Conservation (phyloP, 2,113 vertebrate genomes). For the Cephalopterus ornatus region DNA sequence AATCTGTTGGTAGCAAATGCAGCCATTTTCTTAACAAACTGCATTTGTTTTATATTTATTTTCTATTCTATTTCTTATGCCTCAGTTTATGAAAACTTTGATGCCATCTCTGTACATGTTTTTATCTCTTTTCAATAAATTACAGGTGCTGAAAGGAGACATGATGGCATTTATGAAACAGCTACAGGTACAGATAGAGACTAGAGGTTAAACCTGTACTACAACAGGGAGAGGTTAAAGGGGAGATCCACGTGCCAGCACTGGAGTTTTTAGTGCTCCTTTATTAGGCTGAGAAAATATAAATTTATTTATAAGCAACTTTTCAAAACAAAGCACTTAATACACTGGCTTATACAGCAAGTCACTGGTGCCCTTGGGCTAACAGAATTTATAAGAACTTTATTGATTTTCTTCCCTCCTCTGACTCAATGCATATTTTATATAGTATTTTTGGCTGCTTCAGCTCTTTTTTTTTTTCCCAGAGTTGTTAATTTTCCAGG, state of each 20-base stretch:
- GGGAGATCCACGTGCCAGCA: neutral
- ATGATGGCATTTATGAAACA: neutral
- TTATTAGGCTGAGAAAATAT: neutral
- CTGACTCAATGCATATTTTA: slow-evolving; percentile 35
- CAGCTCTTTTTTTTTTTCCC: neutral
- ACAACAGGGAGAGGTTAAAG: neutral
- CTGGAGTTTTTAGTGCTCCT: neutral
- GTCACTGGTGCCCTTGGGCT: slow-evolving; percentile 18
- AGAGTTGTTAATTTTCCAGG: neutral
- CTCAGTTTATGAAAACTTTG: neutral
- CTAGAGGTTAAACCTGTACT: neutral
- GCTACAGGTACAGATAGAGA: neutral
- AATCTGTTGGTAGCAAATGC: neutral
- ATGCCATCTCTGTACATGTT: rapidly evolving
- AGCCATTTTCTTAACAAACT: neutral
- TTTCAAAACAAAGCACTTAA: slow-evolving; percentile 55
- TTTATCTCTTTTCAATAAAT: neutral
- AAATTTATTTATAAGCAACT: slow-evolving; percentile 33
- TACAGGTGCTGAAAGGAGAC: neutral
- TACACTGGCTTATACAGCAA: neutral
- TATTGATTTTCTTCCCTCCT: slow-evolving; percentile 30
- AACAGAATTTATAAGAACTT: slow-evolving; percentile 10
- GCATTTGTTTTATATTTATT: neutral
- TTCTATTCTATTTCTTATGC: neutral
- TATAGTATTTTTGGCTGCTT: neutral